Percentiles rank a stretch among this genome's conserved stretches.
Conservation (phyloP, 2,888 invertebrate genomes). For the Acrobasis consociella region DNA sequence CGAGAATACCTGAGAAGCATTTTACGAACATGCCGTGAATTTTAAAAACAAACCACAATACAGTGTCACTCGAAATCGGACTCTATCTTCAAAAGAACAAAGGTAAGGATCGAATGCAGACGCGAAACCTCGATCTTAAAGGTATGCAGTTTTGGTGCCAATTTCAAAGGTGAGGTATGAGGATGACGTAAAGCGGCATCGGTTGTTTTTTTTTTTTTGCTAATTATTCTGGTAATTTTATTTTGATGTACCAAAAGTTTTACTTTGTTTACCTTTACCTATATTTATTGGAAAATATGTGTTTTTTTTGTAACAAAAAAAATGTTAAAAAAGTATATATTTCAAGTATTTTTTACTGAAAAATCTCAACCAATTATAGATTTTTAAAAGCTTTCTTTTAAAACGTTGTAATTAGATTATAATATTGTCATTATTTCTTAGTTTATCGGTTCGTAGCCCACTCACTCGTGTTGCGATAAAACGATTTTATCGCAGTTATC, state of each 20-base stretch:
- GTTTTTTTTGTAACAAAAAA: too few species aligned
- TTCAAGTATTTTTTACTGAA: too few species aligned
- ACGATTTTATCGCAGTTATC: too few species aligned
- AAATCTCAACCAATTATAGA: too few species aligned
- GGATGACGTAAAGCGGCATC: conserved; percentile 7
- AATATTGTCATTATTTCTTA: too few species aligned
- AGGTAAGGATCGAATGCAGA: not conserved
- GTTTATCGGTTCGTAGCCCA: too few species aligned
- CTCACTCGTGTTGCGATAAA: too few species aligned
- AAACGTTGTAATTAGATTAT: too few species aligned
- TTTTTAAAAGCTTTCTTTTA: too few species aligned
- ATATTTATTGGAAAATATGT: too few species aligned
- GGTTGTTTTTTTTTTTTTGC: not conserved
- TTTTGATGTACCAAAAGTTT: not conserved
- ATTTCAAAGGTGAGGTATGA: conserved; percentile 14
- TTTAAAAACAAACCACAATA: conserved; percentile 36
- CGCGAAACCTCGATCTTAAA: conserved; percentile 1
- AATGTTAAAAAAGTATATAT: too few species aligned
- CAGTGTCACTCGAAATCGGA: not conserved
- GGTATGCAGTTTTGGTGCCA: conserved; percentile 22
- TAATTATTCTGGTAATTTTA: not conserved
- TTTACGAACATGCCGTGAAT: conserved; percentile 54
- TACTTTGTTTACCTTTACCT: too few species aligned
- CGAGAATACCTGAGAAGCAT: conserved; percentile 58
- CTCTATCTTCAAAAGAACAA: not conserved